Evolutionary conservation across 1,140 invertebrate species (phyloP).

Genomic region (Latrodectus geometricus): DNA sequence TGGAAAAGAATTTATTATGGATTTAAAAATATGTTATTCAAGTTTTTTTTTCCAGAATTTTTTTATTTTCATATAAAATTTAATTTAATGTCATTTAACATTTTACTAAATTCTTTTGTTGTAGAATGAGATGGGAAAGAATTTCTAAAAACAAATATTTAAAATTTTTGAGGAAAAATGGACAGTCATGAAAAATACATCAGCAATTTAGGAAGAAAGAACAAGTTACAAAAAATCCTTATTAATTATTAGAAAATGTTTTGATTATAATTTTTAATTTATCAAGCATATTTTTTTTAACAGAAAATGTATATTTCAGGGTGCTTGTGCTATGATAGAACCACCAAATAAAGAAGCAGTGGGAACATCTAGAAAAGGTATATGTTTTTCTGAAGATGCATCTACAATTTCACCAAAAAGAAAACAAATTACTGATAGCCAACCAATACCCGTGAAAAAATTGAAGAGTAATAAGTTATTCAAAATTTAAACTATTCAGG

Average conservation of each 20-base stretch:
- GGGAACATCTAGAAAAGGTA: background rate
- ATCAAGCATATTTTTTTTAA: background rate
- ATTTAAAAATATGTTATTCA: too few species aligned
- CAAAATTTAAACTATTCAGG: conserved; percentile 6
- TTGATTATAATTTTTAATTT: background rate
- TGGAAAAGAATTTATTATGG: too few species aligned
- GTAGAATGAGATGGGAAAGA: background rate
- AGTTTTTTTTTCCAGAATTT: too few species aligned
- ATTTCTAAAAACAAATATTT: background rate
- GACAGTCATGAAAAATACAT: background rate
- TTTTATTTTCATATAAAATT: too few species aligned
- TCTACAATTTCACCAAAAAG: background rate
- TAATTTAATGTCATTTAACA: too few species aligned
- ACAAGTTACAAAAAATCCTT: background rate
- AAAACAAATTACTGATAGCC: conserved; percentile 6
- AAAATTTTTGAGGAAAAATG: background rate
- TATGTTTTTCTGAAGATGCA: background rate
- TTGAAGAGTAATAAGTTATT: conserved; percentile 40
- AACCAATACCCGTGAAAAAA: conserved; percentile 8
- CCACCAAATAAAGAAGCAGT: background rate
- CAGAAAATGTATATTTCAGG: background rate
- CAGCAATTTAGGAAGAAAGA: background rate
- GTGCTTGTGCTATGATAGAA: background rate
- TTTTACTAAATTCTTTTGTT: too few species aligned
- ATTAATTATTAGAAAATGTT: background rate